Evolutionary conservation across 2,797 vertebrate genomes (phyloP).

Genomic region (Sebastes diaconus): DNA sequence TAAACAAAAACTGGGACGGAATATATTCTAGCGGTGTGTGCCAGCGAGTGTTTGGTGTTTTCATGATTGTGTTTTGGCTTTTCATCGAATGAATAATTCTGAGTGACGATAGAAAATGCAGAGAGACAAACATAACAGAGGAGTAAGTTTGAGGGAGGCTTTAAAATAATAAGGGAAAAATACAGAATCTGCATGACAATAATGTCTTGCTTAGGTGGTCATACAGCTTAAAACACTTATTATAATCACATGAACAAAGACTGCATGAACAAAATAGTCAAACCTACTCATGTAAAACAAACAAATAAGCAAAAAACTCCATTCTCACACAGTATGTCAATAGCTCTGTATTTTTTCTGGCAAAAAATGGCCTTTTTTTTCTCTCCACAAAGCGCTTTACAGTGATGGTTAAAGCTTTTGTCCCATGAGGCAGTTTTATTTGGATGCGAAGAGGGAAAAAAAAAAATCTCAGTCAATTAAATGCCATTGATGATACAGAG

Average conservation of each 20-base stretch:
- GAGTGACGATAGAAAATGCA: constrained; percentile 24
- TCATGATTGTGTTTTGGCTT: constrained; percentile 44
- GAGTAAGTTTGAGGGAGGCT: constrained; percentile 17
- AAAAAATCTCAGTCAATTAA: constrained; percentile 77
- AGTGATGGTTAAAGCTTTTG: constrained; percentile 48
- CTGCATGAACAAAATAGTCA: constrained; percentile 30
- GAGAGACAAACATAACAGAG: constrained; percentile 9
- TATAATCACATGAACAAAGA: constrained; percentile 52
- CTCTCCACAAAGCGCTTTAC: constrained; percentile 46
- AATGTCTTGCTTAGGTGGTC: constrained; percentile 40
- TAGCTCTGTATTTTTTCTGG: constrained; percentile 34
- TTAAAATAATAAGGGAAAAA: constrained; percentile 26
- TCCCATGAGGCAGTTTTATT: constrained; percentile 68
- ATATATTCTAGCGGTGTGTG: constrained; percentile 3
- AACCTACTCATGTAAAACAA: constrained; percentile 58
- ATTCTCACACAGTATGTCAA: constrained; percentile 44
- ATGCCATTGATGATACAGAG: constrained; percentile 74
- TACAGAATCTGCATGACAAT: constrained; percentile 14
- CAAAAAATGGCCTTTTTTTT: constrained; percentile 38
- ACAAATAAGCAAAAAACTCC: constrained; percentile 27
- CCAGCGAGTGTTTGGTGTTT: constrained; percentile 40
- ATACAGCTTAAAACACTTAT: neutral
- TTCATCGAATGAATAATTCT: constrained; percentile 48
- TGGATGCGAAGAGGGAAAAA: constrained; percentile 54
- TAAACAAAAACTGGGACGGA: constrained; percentile 52